phyloP scores from a whole-genome alignment of 2,888 invertebrate genomes.

The Teleiodes luculella region DNA sequence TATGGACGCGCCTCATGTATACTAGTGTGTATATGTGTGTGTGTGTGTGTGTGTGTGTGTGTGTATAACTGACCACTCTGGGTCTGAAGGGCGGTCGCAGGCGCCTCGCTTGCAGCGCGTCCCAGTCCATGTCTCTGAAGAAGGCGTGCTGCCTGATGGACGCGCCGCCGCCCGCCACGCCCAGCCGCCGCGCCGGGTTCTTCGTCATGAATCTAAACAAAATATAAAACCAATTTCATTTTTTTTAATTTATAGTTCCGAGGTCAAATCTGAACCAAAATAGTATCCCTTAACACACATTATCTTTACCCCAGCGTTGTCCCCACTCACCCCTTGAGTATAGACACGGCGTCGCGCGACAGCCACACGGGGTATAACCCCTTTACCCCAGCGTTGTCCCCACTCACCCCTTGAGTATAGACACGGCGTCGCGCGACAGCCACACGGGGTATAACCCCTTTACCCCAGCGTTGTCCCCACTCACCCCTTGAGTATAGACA shows the following conservation, averaged over 20 bases:
- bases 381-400: no score
- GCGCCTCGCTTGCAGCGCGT: slow-evolving; percentile 91
- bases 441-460: not conserved
- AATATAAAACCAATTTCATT: no score
- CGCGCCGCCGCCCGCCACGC: slow-evolving; percentile 89
- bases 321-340: not conserved
- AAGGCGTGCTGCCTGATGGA: slow-evolving; percentile 93
- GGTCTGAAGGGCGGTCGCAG: slow-evolving; percentile 99
- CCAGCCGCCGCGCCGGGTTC: slow-evolving; percentile 94
- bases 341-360: not conserved
- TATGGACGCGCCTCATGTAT: no score
- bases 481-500: no score
- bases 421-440: no score
- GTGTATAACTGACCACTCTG: slow-evolving; percentile 80
- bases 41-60: not conserved
- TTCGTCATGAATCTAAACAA: slow-evolving; percentile 99
- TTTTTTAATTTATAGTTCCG: no score
- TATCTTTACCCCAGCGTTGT: not conserved
- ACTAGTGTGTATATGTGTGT: no score
- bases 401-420: no score
- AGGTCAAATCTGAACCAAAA: no score
- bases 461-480: not conserved
- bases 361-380: not conserved
- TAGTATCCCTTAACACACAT: no score
- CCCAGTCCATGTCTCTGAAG: slow-evolving; percentile 98